Evolutionary conservation across 2,113 vertebrate genomes (phyloP).

Genomic region (Boleophthalmus pectinirostris): DNA sequence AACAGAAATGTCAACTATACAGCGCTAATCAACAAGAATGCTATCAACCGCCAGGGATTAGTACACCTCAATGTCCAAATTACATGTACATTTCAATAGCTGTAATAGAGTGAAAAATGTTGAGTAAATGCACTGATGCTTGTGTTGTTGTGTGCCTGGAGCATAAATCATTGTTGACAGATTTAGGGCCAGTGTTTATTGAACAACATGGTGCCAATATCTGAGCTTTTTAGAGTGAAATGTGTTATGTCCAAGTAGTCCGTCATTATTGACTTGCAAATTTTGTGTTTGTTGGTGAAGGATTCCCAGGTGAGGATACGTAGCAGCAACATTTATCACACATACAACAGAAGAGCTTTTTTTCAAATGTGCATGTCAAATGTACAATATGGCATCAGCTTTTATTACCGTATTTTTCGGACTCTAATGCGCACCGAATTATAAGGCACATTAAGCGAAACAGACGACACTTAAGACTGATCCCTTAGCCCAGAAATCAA

Average conservation of each 20-base stretch:
- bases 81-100: background rate
- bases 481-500: too few relatives aligned
- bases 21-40: background rate
- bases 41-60: background rate
- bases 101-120: background rate
- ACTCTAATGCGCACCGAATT: too few relatives aligned
- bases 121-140: too few relatives aligned
- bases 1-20: background rate
- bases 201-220: background rate
- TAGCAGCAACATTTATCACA: too few relatives aligned
- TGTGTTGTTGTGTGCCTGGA: background rate
- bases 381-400: background rate
- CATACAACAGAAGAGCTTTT: too few relatives aligned
- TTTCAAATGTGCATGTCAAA: too few relatives aligned
- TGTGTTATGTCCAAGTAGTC: background rate
- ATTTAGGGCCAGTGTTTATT: background rate
- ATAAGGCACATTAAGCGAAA: too few relatives aligned
- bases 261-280: background rate
- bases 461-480: too few relatives aligned
- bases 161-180: background rate
- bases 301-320: too few relatives aligned
- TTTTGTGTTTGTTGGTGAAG: background rate
- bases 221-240: background rate
- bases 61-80: background rate
- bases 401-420: too few relatives aligned